Conservation (phyloP, 1,140 invertebrate genomes). For the Ceratitis capitata region DNA sequence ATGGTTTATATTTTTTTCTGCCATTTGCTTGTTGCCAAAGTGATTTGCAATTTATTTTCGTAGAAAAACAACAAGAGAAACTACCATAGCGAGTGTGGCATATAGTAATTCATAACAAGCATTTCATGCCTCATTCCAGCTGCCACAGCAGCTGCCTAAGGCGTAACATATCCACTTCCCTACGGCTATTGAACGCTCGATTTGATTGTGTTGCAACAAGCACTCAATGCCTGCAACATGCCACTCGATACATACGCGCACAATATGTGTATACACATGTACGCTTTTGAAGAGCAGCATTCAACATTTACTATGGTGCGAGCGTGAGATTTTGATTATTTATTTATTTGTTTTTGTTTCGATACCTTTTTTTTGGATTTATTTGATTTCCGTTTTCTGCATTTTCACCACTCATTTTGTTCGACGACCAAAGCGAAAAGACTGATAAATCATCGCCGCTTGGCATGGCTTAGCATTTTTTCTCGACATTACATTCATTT, state of each 20-base stretch:
- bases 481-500: slow-evolving; percentile 22
- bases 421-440: slow-evolving; percentile 28
- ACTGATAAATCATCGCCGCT: slow-evolving; percentile 10
- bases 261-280: neutral
- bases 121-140: neutral
- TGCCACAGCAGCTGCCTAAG: neutral
- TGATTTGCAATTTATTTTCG: slow-evolving; percentile 36
- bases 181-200: slow-evolving; percentile 3
- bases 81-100: neutral
- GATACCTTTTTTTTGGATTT: neutral
- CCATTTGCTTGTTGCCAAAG: slow-evolving; percentile 31
- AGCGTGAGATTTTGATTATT: neutral
- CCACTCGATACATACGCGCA: neutral
- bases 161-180: neutral
- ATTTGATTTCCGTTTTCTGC: neutral
- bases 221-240: slow-evolving; percentile 25
- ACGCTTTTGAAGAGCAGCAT: too few relatives aligned
- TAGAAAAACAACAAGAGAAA: neutral
- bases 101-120: slow-evolving; percentile 19
- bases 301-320: neutral
- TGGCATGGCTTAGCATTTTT: slow-evolving; percentile 26
- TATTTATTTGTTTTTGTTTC: slow-evolving; percentile 27
- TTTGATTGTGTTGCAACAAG: slow-evolving; percentile 21
- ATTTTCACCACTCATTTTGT: neutral
- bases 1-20: neutral